Evolutionary conservation across 37 sponge, comb jelly and placozoan species (phyloP).

Genomic region (Haliclona indistincta): DNA sequence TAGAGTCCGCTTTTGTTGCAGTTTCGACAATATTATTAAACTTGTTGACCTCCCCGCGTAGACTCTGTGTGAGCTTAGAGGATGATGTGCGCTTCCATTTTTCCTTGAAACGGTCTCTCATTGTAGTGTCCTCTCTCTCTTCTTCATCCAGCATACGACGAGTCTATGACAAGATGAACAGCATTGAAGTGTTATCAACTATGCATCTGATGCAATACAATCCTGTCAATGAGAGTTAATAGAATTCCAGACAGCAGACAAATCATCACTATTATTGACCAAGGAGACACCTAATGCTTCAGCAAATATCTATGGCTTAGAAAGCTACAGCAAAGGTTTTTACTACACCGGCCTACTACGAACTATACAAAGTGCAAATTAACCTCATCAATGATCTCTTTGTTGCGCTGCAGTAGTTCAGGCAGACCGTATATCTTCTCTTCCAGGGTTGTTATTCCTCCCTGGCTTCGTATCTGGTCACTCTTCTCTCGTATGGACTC

Average conservation of each 20-base stretch:
- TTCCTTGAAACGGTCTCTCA: constrained; percentile 74
- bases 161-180: constrained; percentile 41
- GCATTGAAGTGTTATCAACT: neutral
- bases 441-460: constrained; percentile 64
- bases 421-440: constrained; percentile 71
- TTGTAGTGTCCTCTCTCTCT: constrained; percentile 79
- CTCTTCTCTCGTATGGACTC: constrained; percentile 90
- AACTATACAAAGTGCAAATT: neutral
- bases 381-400: constrained; percentile 86
- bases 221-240: neutral
- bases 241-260: neutral
- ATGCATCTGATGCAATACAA: neutral
- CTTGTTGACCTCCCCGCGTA: constrained; percentile 65
- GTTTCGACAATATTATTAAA: constrained; percentile 34
- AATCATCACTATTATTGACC: neutral
- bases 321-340: too few relatives aligned
- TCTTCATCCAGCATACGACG: constrained; percentile 81
- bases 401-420: constrained; percentile 79
- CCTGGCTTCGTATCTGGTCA: constrained; percentile 40
- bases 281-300: too few relatives aligned
- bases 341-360: too few relatives aligned
- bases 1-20: constrained; percentile 58
- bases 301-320: too few relatives aligned
- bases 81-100: constrained; percentile 88
- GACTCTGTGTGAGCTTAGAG: constrained; percentile 61